Evolutionary conservation across 2,113 vertebrate species (phyloP), one percentile per base, ranked within the genome.

Genomic region (Rhagologus leucostigma): DNA sequence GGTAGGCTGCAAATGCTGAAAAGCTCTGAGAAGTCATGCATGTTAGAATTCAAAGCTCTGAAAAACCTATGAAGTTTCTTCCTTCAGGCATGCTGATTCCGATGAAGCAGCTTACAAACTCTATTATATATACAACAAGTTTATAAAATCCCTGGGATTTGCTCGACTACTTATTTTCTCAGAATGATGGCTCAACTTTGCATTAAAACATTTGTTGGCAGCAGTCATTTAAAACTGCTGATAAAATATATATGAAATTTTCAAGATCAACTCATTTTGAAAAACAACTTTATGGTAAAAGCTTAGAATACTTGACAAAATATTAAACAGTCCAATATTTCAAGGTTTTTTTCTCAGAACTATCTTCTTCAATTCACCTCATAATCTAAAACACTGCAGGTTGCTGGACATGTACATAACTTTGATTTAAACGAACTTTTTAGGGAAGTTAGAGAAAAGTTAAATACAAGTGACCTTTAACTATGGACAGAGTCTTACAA

Each of bases 31-130:
- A 93, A 74, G 39, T 42, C 78, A 85, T 1, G 42, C 57, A 39
- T 27, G 42, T 49, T 17, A 91, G 60, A 90, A 87, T 68, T 80
- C 70, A 95, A 89, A 95, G 63, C 44, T 39, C 33, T 56, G 16
- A 15, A 75, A 78, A 32, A 60, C 23, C 62, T 75, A 71, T 10
- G 47, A 86, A 69, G 39, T 84, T 93, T 83, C 57, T 78, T 78
- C 35, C 39, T 79, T 87, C 70, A 89, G 52, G 60, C 32, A 81
- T 50, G 41, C 74, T 77, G 59, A 90, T 47, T 92, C 76, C 50
- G 16, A 60, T 74, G 47, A 76, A 84, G 53, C 2, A 37, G 33
- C 29, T 86, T 86, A 93, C 39, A 78, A 82, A 90, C 22, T 52
- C 47, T 47, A 23, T 81, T 84, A 83, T 47, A 59, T 3, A 18